These are phyloP conservation scores for Atta cephalotes DNA, from an alignment of 1,140 invertebrate species.

Conservation along the genomic window DNA sequence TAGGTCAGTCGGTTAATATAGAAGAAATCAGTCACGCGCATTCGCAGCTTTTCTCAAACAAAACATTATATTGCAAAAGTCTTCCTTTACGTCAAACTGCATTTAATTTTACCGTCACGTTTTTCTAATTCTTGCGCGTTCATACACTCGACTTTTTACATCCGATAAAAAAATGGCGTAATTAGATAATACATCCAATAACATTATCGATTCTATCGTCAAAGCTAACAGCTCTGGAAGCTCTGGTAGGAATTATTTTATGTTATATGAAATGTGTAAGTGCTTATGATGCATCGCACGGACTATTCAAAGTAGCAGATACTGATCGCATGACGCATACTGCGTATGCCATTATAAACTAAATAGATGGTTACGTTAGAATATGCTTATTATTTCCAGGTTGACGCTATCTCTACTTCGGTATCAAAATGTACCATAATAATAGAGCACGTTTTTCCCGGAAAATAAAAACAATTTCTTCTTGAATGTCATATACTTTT, in stretches of 20 bases:
- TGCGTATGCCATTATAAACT: constrained; percentile 32
- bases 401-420: constrained; percentile 10
- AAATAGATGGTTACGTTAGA: constrained; percentile 42
- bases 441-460: not conserved
- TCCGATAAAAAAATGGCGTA: constrained; percentile 39
- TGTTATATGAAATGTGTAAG: constrained; percentile 42
- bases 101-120: constrained; percentile 21
- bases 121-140: constrained; percentile 28
- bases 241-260: constrained; percentile 34
- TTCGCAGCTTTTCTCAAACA: constrained; percentile 46
- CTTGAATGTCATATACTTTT: not conserved
- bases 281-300: constrained; percentile 16
- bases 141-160: constrained; percentile 22
- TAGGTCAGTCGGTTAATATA: constrained; percentile 55
- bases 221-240: constrained; percentile 1
- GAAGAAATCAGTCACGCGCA: constrained; percentile 47
- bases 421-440: not conserved
- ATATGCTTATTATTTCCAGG: constrained; percentile 21
- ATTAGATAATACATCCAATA: constrained; percentile 44
- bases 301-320: constrained; percentile 35
- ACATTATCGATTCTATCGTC: constrained; percentile 52
- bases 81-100: not conserved
- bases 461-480: not conserved
- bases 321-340: constrained; percentile 5
- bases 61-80: constrained; percentile 18